Evolutionary conservation across 2,113 vertebrate genomes (phyloP).

Genomic region (Malurus elegans): DNA sequence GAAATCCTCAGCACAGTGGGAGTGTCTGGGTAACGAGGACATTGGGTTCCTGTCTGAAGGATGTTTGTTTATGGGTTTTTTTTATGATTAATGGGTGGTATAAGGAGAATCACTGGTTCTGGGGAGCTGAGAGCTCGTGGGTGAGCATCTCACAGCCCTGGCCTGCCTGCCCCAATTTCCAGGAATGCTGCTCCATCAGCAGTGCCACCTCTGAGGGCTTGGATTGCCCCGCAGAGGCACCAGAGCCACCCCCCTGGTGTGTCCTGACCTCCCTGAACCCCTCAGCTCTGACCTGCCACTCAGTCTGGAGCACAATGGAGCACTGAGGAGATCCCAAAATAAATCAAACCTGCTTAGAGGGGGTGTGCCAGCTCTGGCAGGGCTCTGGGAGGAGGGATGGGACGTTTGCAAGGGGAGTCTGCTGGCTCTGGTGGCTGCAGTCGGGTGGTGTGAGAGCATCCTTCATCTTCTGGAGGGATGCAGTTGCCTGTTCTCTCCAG

Average conservation of each 20-base stretch:
- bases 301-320: accelerated
- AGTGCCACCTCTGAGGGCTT: neutral
- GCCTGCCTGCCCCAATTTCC: neutral
- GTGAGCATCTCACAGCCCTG: neutral
- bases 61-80: neutral
- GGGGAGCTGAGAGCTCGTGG: neutral
- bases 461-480: neutral
- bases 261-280: neutral
- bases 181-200: neutral
- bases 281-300: neutral
- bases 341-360: neutral
- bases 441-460: neutral
- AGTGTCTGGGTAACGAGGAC: neutral
- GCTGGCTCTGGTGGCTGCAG: neutral
- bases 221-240: neutral
- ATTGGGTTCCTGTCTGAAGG: neutral
- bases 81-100: neutral
- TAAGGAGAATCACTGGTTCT: neutral
- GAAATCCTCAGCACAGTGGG: accelerated
- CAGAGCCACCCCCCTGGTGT: neutral
- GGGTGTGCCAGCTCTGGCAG: neutral
- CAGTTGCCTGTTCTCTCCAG: neutral
- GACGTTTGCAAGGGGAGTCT: neutral
- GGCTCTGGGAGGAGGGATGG: neutral
- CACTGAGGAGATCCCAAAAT: neutral